Evolutionary conservation across 2,888 invertebrate species (phyloP).

Genomic region (Antheraea yamamai): DNA sequence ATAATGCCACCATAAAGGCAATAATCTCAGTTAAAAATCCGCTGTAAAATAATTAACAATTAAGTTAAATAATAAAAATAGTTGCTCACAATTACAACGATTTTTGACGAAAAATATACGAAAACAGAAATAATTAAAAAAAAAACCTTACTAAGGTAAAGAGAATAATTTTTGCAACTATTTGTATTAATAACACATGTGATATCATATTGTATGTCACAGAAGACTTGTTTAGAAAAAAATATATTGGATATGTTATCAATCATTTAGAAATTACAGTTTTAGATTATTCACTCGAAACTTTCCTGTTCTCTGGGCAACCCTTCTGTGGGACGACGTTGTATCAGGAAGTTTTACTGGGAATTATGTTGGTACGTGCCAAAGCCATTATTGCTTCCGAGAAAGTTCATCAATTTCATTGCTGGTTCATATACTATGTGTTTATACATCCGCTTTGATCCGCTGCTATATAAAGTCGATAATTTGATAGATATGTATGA

Average conservation of each 20-base stretch:
- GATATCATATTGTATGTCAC: neutral
- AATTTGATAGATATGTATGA: neutral
- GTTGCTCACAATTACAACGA: too few relatives aligned
- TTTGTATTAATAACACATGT: too few relatives aligned
- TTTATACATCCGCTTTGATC: conserved; percentile 29
- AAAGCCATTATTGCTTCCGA: conserved; percentile 82
- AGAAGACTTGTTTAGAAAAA: neutral
- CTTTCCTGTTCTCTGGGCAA: conserved; percentile 36
- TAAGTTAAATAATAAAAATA: too few relatives aligned
- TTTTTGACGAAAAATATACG: too few relatives aligned
- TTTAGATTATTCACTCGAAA: neutral
- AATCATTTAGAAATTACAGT: conserved; percentile 16
- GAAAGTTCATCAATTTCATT: conserved; percentile 83
- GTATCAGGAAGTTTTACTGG: conserved; percentile 78
- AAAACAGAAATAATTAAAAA: too few relatives aligned
- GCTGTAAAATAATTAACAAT: too few relatives aligned
- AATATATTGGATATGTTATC: neutral
- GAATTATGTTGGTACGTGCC: conserved; percentile 83
- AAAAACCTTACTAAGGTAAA: too few relatives aligned
- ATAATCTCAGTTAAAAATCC: too few relatives aligned
- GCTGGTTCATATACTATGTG: conserved; percentile 52
- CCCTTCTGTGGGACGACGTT: conserved; percentile 62
- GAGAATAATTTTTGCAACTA: too few relatives aligned
- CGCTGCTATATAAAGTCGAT: neutral
- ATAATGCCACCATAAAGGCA: too few relatives aligned